Percentiles rank a stretch among this genome's conserved stretches.
Evolutionary conservation across 2,113 vertebrate genomes (phyloP).

Genomic region (Corynorhinus townsendii): DNA sequence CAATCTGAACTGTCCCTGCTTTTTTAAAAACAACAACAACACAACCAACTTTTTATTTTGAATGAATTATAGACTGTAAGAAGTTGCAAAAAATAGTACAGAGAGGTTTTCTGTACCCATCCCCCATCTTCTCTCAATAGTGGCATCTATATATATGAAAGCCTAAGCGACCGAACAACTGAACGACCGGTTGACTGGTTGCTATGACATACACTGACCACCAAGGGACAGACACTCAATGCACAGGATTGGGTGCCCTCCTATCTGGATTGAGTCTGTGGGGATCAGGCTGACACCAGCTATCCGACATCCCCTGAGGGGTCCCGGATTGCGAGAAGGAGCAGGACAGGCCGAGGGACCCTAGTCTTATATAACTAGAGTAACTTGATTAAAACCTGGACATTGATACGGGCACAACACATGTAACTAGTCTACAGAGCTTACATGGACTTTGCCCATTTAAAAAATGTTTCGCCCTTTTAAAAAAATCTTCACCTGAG

Average conservation of each 20-base stretch:
- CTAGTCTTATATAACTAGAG: background rate
- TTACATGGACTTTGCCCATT: background rate
- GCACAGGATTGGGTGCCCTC: too few species aligned
- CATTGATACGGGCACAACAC: background rate
- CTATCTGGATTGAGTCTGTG: too few species aligned
- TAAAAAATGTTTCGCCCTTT: too few species aligned
- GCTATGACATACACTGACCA: too few species aligned
- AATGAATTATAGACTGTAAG: background rate
- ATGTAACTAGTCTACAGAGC: background rate
- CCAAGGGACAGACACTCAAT: too few species aligned
- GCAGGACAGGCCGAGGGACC: too few species aligned
- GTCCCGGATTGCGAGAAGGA: too few species aligned
- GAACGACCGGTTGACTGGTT: too few species aligned
- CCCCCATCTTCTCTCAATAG: background rate
- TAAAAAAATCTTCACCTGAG: too few species aligned
- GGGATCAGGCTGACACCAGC: too few species aligned
- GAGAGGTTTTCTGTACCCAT: background rate
- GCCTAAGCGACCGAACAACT: too few species aligned
- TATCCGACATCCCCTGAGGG: too few species aligned
- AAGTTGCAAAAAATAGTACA: background rate
- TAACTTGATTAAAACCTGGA: background rate
- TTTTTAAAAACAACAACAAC: background rate
- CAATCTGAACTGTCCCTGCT: background rate
- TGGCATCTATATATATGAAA: background rate
- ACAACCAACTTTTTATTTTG: background rate